These are phyloP conservation scores for Phrynocephalus guinanensis DNA, from an alignment of 2,797 vertebrate species.

Conservation along the genomic window DNA sequence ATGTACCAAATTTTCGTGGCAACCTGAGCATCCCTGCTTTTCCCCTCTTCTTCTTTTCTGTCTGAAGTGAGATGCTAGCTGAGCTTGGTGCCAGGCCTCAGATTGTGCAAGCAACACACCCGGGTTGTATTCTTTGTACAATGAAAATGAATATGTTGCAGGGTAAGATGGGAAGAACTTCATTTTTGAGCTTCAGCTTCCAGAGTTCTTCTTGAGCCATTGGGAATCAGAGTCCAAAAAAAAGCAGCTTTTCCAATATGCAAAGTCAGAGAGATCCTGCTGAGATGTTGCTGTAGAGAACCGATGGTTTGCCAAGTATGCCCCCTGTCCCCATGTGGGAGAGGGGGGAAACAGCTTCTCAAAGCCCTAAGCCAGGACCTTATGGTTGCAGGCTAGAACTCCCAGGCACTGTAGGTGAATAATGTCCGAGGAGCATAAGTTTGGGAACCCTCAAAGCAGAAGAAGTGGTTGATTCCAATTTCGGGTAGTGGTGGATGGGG, in stretches of 20 bases:
- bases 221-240: too few relatives aligned
- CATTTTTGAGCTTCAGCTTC: too few relatives aligned
- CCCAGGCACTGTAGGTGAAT: neutral
- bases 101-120: too few relatives aligned
- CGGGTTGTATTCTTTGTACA: neutral
- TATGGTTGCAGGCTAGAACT: neutral
- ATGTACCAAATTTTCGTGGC: slow-evolving; percentile 32
- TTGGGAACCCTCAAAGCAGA: neutral
- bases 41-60: neutral
- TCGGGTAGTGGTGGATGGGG: too few relatives aligned
- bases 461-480: too few relatives aligned
- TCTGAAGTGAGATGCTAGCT: neutral
- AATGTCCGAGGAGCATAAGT: neutral
- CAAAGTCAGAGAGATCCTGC: neutral
- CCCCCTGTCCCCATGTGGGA: too few relatives aligned
- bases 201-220: too few relatives aligned
- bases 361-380: neutral
- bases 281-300: neutral
- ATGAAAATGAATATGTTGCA: neutral
- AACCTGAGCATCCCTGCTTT: neutral
- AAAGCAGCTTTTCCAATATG: neutral
- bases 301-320: neutral
- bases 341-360: neutral
- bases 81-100: too few relatives aligned
- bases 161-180: too few relatives aligned